Conservation (phyloP, 2,888 invertebrate genomes). For the Eucera pruinosa region DNA sequence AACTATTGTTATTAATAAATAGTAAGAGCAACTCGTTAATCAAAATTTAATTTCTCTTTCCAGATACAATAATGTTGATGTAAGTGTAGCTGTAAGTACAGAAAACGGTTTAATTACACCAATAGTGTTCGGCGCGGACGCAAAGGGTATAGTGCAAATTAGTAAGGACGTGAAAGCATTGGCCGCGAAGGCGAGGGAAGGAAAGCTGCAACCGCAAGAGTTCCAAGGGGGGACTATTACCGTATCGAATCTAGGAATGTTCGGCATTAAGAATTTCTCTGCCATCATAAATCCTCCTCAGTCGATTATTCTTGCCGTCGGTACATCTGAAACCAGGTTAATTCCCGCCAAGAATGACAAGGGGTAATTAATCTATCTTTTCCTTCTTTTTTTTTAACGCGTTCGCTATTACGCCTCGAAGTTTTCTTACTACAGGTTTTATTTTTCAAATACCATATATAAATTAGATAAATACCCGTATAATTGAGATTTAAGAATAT, state of each 20-base stretch:
- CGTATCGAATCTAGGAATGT: constrained; percentile 98
- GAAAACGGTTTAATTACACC: constrained; percentile 98
- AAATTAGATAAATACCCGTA: no score
- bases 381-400: no score
- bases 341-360: constrained; percentile 90
- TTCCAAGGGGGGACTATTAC: constrained; percentile 98
- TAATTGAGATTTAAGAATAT: no score
- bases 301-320: constrained; percentile 96
- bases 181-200: constrained; percentile 94
- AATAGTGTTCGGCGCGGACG: constrained; percentile 96
- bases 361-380: constrained; percentile 88
- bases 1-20: no score
- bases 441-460: no score
- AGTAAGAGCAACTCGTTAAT: no score
- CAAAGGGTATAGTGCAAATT: constrained; percentile 94
- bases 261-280: constrained; percentile 93
- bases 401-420: no score
- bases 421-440: no score
- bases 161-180: constrained; percentile 91
- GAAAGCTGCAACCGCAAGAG: constrained; percentile 96
- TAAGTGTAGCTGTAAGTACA: constrained; percentile 98
- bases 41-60: no score
- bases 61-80: constrained; percentile 95
- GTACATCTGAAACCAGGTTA: constrained; percentile 91
- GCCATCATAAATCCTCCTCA: constrained; percentile 99